Evolutionary conservation across 2,797 vertebrate genomes (phyloP).

Genomic region (Chiloscyllium punctatum): DNA sequence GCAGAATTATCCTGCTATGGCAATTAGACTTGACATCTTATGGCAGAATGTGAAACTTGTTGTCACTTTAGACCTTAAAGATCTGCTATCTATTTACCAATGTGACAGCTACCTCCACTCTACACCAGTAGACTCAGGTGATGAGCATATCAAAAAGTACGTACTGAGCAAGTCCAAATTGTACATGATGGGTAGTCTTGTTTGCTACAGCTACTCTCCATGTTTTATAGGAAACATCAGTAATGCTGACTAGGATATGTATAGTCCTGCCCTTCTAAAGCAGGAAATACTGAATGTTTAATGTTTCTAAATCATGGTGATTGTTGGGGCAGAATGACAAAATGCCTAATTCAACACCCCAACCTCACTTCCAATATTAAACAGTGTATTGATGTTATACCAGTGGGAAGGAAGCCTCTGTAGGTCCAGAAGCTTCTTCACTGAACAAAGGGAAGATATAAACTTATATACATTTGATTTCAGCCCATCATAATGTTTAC

Average conservation of each 20-base stretch:
- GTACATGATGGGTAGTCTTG: background rate
- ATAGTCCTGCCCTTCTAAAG: background rate
- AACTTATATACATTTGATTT: too few species aligned
- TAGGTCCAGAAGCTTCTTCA: too few species aligned
- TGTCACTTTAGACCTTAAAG: background rate
- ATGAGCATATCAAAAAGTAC: background rate
- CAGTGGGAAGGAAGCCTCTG: too few species aligned
- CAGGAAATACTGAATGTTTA: background rate
- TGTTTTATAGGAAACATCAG: background rate
- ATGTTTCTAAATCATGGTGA: background rate
- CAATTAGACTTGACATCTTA: background rate
- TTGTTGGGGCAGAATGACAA: too few species aligned
- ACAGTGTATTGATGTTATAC: too few species aligned
- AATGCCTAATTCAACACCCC: too few species aligned
- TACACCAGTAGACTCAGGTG: background rate
- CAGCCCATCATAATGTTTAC: too few species aligned
- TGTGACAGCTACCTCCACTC: background rate
- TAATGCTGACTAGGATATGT: too few species aligned
- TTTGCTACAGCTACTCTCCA: background rate
- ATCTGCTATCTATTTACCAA: background rate
- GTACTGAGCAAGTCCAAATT: background rate
- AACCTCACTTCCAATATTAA: too few species aligned
- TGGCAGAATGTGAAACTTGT: background rate
- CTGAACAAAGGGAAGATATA: too few species aligned
- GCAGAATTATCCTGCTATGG: background rate